phyloP scores from a whole-genome alignment of 2,113 vertebrate genomes.

The Coracopsis vasa region DNA sequence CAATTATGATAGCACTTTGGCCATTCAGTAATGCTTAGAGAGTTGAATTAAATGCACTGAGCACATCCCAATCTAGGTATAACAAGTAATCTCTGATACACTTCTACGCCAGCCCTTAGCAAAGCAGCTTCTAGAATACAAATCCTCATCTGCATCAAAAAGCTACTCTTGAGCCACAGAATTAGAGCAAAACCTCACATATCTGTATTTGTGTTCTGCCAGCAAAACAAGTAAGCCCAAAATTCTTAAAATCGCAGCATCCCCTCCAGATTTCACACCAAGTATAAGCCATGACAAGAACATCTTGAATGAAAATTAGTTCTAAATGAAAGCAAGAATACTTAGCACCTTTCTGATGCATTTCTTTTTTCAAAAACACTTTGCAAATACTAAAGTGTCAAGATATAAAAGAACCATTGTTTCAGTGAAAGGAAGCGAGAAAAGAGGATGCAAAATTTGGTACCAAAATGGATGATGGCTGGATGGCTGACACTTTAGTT shows the following conservation, averaged over 20 bases:
- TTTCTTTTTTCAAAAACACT: conserved; percentile 12
- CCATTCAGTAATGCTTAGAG: neutral
- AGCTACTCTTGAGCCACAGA: neutral
- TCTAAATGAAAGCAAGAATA: conserved; percentile 32
- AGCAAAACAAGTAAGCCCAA: neutral
- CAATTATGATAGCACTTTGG: neutral
- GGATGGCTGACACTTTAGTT: neutral
- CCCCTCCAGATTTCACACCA: neutral
- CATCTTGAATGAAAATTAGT: conserved; percentile 20
- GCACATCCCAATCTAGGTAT: neutral
- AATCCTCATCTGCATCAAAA: neutral
- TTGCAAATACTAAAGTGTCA: neutral
- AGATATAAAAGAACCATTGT: neutral
- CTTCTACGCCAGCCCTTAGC: neutral
- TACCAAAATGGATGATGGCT: neutral
- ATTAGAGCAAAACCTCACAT: neutral
- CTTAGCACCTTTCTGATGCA: neutral
- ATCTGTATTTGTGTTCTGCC: neutral
- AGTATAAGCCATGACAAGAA: neutral
- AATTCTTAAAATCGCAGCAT: neutral
- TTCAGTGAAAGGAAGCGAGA: neutral
- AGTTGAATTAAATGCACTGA: neutral
- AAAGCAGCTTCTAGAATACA: neutral
- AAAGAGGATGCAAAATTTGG: neutral
- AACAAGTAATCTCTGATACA: neutral